A percentile compares a stretch with the other conserved stretches of the same genome.
These are phyloP conservation scores for Leptestheria dahalacensis DNA, from an alignment of 1,140 invertebrate species.

Conservation along the genomic window DNA sequence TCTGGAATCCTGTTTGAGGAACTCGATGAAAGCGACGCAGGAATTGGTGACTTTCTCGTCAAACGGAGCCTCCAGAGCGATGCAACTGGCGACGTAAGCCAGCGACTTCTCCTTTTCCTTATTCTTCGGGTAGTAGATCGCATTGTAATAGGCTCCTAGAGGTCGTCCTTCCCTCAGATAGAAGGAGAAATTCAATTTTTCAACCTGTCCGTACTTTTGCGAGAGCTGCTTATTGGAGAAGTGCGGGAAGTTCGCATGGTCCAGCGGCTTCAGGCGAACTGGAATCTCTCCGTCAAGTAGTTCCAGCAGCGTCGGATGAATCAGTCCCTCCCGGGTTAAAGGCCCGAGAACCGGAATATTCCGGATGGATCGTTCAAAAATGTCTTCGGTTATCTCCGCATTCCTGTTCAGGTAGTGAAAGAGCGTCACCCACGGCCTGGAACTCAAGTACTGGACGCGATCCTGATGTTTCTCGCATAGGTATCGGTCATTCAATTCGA, in stretches of 20 bases:
- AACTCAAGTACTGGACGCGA: not conserved
- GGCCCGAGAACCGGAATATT: not conserved
- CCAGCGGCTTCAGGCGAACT: not conserved
- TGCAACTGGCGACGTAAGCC: not conserved
- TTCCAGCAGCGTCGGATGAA: not conserved
- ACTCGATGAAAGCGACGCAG: not conserved
- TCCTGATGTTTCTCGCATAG: not conserved
- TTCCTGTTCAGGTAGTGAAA: not conserved
- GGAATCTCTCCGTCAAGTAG: not conserved
- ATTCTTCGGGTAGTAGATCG: not conserved
- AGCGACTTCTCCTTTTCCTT: not conserved
- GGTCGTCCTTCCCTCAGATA: slow-evolving; percentile 1
- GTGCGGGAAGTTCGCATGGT: not conserved
- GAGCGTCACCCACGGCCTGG: not conserved
- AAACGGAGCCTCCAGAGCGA: not conserved
- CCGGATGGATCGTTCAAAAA: not conserved
- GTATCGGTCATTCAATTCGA: not conserved
- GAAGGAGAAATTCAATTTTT: not conserved
- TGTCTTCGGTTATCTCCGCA: not conserved
- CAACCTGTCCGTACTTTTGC: not conserved
- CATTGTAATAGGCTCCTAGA: not conserved
- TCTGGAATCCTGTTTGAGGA: not conserved
- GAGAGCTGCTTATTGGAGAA: not conserved
- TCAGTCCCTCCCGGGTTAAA: not conserved
- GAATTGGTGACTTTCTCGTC: not conserved